phyloP scores from a whole-genome alignment of 2,888 invertebrate genomes.

The Drosophila kuntzei region DNA sequence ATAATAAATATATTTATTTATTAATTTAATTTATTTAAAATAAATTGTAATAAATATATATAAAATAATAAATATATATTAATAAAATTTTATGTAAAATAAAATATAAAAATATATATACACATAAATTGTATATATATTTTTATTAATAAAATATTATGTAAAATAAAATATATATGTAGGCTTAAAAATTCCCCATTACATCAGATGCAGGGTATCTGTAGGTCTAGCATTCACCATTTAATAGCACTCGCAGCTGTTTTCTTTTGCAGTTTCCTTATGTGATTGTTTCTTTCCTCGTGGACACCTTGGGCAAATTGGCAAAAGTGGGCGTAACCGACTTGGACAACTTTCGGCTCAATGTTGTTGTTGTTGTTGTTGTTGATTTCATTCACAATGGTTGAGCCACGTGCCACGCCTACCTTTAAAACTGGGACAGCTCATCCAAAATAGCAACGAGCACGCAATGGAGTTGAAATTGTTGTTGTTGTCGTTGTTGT shows the following conservation, averaged over 20 bases:
- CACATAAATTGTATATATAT: too few species aligned
- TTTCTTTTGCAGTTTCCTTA: slow-evolving; percentile 28
- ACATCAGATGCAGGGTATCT: neutral
- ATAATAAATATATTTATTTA: too few species aligned
- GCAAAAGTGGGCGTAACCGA: slow-evolving; percentile 49
- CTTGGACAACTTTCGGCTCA: slow-evolving; percentile 42
- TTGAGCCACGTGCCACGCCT: slow-evolving; percentile 49
- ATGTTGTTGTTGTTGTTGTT: slow-evolving; percentile 10
- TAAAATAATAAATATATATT: too few species aligned
- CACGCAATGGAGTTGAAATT: slow-evolving; percentile 60
- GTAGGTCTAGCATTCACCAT: neutral
- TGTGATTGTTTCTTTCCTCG: slow-evolving; percentile 42
- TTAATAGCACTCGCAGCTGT: neutral
- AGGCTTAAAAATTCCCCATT: too few species aligned
- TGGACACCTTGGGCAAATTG: slow-evolving; percentile 50
- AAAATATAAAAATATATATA: too few species aligned
- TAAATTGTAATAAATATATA: too few species aligned
- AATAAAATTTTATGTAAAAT: too few species aligned
- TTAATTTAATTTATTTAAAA: too few species aligned
- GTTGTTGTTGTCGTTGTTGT: slow-evolving; percentile 6
- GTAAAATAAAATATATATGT: too few species aligned
- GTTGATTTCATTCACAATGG: slow-evolving; percentile 48
- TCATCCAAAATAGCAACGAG: slow-evolving; percentile 66
- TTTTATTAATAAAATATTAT: too few species aligned
- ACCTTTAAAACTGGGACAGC: slow-evolving; percentile 63